Evolutionary conservation across 92 coral and sea anemone genomes (phyloP).

Genomic region (Actinernus sp.): DNA sequence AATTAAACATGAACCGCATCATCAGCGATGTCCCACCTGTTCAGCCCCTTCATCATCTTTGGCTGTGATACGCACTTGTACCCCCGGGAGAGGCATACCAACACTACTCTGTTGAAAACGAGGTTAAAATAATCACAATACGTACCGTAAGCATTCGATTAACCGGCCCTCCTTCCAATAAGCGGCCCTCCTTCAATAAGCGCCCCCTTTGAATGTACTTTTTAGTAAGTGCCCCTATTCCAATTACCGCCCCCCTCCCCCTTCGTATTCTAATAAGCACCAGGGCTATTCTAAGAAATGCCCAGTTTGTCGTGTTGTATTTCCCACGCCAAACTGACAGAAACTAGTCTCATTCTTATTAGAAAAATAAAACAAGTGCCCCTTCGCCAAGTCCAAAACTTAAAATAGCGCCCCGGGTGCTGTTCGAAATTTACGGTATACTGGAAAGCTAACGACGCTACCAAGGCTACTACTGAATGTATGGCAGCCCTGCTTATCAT

Average conservation of each 20-base stretch:
- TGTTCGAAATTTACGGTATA: too few relatives aligned
- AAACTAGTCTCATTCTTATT: too few relatives aligned
- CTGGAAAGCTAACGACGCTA: too few relatives aligned
- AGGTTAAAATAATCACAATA: background rate
- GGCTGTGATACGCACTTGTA: conserved; percentile 79
- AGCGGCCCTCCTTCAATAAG: background rate
- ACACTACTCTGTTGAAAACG: conserved; percentile 66
- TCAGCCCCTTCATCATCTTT: conserved; percentile 18
- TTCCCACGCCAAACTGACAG: too few relatives aligned
- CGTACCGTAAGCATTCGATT: too few relatives aligned
- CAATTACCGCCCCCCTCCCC: background rate
- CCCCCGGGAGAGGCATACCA: conserved; percentile 89
- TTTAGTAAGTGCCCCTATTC: background rate
- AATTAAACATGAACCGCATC: conserved; percentile 21
- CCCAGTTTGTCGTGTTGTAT: too few relatives aligned
- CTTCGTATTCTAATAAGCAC: background rate
- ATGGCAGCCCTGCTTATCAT: too few relatives aligned
- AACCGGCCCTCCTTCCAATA: too few relatives aligned
- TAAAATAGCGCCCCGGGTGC: too few relatives aligned
- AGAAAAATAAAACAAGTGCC: too few relatives aligned
- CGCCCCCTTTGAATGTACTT: background rate
- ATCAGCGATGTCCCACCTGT: conserved; percentile 12
- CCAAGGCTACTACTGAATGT: too few relatives aligned
- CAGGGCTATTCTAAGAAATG: conserved; percentile 9
- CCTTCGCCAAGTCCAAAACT: too few relatives aligned